These are phyloP conservation scores for Nebria ingens DNA, from an alignment of 1,140 invertebrate genomes.

Conservation along the genomic window DNA sequence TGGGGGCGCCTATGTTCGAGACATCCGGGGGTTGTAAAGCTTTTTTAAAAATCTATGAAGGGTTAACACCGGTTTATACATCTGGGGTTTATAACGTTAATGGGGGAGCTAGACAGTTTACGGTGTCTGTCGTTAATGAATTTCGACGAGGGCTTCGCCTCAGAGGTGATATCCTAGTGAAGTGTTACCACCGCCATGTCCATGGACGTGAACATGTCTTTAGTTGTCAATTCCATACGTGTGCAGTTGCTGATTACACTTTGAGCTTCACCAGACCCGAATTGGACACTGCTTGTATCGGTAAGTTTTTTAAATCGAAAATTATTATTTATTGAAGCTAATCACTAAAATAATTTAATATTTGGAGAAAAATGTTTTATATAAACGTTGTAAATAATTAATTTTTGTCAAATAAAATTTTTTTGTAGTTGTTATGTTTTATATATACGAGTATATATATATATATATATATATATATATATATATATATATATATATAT, in stretches of 20 bases:
- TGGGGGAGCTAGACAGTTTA: conserved; percentile 50
- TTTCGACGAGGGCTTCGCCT: conserved; percentile 59
- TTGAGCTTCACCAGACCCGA: conserved; percentile 76
- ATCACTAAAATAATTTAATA: neutral
- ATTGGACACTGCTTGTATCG: conserved; percentile 71
- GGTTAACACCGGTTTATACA: conserved; percentile 78
- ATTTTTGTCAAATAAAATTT: too few relatives aligned
- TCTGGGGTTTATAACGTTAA: conserved; percentile 66
- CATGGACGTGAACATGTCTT: conserved; percentile 53
- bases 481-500: too few relatives aligned
- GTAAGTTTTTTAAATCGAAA: conserved; percentile 38
- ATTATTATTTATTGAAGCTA: too few relatives aligned
- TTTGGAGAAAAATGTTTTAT: too few relatives aligned
- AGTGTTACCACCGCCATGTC: conserved; percentile 68
- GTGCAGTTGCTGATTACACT: conserved; percentile 72
- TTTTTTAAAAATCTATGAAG: conserved; percentile 75
- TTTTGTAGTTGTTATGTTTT: too few relatives aligned
- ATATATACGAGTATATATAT: too few relatives aligned
- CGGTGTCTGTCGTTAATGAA: conserved; percentile 52
- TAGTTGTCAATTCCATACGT: conserved; percentile 85
- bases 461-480: too few relatives aligned
- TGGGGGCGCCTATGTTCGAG: conserved; percentile 71
- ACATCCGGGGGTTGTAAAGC: conserved; percentile 59
- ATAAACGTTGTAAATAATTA: too few relatives aligned
- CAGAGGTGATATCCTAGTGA: conserved; percentile 79